Conservation (phyloP, 2,888 invertebrate species). For the Anoncus sp. region DNA sequence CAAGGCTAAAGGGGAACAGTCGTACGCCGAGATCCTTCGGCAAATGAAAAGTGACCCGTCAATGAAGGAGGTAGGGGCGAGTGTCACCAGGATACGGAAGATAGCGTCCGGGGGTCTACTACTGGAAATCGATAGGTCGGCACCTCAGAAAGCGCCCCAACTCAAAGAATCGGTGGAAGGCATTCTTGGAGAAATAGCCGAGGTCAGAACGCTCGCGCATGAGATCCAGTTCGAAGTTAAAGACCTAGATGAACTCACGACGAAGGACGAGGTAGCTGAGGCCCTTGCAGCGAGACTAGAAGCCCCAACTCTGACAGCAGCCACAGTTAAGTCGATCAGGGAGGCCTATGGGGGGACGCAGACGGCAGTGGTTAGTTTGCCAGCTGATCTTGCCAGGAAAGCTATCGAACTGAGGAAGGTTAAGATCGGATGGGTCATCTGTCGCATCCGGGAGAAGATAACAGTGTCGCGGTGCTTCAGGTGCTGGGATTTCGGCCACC, state of each 20-base stretch:
- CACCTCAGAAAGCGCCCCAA: slow-evolving; percentile 13
- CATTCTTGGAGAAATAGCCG: neutral
- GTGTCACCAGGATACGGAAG: slow-evolving; percentile 7
- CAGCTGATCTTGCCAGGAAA: slow-evolving; percentile 34
- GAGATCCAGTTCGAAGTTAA: slow-evolving; percentile 43
- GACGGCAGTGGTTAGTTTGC: slow-evolving; percentile 47
- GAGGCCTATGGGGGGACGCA: slow-evolving; percentile 55
- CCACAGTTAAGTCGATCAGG: slow-evolving; percentile 32
- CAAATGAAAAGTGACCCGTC: neutral
- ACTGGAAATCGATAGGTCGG: slow-evolving; percentile 8
- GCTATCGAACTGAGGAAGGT: slow-evolving; percentile 12
- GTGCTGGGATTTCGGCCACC: slow-evolving; percentile 61
- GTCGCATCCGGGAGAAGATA: slow-evolving; percentile 50
- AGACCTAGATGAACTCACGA: slow-evolving; percentile 57
- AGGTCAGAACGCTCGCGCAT: slow-evolving; percentile 40
- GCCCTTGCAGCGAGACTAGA: slow-evolving; percentile 19
- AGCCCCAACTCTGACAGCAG: neutral
- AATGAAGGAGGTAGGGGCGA: neutral
- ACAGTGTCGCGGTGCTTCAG: slow-evolving; percentile 46
- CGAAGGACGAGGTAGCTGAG: slow-evolving; percentile 47
- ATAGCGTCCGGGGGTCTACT: slow-evolving; percentile 28
- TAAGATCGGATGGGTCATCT: slow-evolving; percentile 57
- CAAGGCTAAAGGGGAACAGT: neutral
- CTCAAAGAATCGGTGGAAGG: neutral
- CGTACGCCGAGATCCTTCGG: slow-evolving; percentile 14